Conservation (phyloP, 2,888 invertebrate genomes). For the Eupithecia pulchellata region DNA sequence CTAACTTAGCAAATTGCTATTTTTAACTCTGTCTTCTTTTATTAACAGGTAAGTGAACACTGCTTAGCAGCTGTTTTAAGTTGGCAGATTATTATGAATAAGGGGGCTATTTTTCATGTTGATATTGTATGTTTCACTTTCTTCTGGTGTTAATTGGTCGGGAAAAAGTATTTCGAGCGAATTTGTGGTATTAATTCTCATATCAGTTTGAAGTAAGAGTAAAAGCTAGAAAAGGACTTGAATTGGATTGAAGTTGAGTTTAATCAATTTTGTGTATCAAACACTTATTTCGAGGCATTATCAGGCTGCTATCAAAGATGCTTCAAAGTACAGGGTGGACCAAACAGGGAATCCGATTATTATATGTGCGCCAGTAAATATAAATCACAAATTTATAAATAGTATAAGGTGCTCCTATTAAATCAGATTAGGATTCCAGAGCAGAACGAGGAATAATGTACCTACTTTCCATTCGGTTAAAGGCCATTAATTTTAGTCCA, state of each 20-base stretch:
- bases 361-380: not conserved
- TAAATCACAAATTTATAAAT: not conserved
- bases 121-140: conserved; percentile 19
- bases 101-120: conserved; percentile 47
- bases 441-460: not conserved
- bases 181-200: conserved; percentile 58
- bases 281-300: not conserved
- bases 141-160: conserved; percentile 13
- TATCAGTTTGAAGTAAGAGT: conserved; percentile 68
- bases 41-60: too few species aligned
- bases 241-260: not conserved
- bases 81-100: too few species aligned
- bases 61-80: too few species aligned
- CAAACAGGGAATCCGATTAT: not conserved
- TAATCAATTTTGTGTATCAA: not conserved
- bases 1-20: too few species aligned
- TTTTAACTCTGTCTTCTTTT: too few species aligned
- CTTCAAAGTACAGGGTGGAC: not conserved
- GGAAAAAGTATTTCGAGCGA: conserved; percentile 42
- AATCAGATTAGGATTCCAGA: not conserved
- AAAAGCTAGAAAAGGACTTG: conserved; percentile 40
- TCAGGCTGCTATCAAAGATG: not conserved
- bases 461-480: not conserved
- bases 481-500: not conserved
- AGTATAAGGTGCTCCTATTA: not conserved